Evolutionary conservation across 2,797 vertebrate genomes (phyloP).

Genomic region (Darevskia nairensis): DNA sequence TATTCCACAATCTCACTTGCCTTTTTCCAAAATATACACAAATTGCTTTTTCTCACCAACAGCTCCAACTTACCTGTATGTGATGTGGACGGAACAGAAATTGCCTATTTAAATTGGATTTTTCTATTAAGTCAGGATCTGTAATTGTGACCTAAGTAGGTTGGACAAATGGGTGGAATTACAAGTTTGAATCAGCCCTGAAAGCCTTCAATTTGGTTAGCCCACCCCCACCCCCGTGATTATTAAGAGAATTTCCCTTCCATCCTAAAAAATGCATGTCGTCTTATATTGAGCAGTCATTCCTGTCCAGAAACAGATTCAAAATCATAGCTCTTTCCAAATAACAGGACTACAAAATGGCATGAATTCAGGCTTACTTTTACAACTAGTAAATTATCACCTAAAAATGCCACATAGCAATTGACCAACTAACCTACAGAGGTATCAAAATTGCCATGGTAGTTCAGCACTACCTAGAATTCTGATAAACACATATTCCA

Average conservation of each 20-base stretch:
- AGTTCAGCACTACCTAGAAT: background rate
- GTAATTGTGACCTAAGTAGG: slow-evolving; percentile 90
- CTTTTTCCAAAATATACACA: slow-evolving; percentile 8
- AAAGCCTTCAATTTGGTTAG: background rate
- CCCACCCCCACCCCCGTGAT: too few relatives aligned
- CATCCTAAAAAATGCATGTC: too few relatives aligned
- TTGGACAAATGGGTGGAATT: slow-evolving; percentile 57
- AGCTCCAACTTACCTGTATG: slow-evolving; percentile 87
- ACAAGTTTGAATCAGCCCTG: slow-evolving; percentile 35
- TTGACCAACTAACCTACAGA: background rate
- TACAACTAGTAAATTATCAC: background rate
- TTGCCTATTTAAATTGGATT: slow-evolving; percentile 97
- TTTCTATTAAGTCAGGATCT: slow-evolving; percentile 98
- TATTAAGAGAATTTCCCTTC: background rate
- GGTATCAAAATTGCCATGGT: background rate
- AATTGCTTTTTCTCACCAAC: background rate
- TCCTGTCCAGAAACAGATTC: fast-evolving
- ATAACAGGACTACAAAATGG: background rate
- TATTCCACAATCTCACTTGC: background rate
- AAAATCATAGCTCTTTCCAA: background rate
- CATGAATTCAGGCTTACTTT: slow-evolving; percentile 20
- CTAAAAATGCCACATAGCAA: background rate
- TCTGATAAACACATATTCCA: background rate
- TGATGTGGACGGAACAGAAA: slow-evolving; percentile 97
- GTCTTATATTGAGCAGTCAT: background rate